Base-by-base conservation (phyloP, 64 coral and sea anemone genomes). In the Stichodactyla helianthus region DNA sequence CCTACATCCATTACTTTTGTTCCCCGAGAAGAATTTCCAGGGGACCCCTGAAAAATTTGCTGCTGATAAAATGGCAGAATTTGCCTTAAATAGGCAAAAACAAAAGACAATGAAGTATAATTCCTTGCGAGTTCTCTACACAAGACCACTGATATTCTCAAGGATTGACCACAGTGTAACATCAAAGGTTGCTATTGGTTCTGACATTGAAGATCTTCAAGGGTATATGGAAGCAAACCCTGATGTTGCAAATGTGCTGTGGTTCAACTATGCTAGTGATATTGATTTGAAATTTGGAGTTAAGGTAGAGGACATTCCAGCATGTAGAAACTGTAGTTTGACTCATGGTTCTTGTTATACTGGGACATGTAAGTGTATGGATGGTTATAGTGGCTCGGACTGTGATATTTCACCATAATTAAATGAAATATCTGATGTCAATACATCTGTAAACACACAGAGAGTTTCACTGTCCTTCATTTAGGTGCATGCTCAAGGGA, bases 261-360 rank as follows among this genome's bases (percentile, higher is more conserved):
- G 97, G 97, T 95, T 93, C 17, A 99, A 99, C 82, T 99, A 86
- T 91, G 93, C 93, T 53, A 87, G 11, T 52, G 86, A 93, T 22
- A 95, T 99, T 79, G 61, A 99, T 13, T 84, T 94, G 17, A 64
- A 89, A 59, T 99, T 99, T 95, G 88, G 85, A 19, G 77, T 99
- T 0, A 99, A 95, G 50, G 93, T 99, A 10, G 93, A 92, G 16
- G 93, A 89, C 44, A 56, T 86, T 19, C 80, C 87, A 77, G 80
- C 71, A 1, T 99, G 97, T 60, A 85, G 71, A 31, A 95, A 93
- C 55, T 99, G 97, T 28, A 99, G 88, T 89, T 82, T 91, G 58
- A 89, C 18, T 54, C 93, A 93, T 35, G 97, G 97, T 26, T 88
- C 87, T 81, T 99, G 97, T 71, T 99, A 90, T 77, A 99, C 90